Evolutionary conservation across 2,888 invertebrate genomes (phyloP).

Genomic region (Miltochrista miniata): DNA sequence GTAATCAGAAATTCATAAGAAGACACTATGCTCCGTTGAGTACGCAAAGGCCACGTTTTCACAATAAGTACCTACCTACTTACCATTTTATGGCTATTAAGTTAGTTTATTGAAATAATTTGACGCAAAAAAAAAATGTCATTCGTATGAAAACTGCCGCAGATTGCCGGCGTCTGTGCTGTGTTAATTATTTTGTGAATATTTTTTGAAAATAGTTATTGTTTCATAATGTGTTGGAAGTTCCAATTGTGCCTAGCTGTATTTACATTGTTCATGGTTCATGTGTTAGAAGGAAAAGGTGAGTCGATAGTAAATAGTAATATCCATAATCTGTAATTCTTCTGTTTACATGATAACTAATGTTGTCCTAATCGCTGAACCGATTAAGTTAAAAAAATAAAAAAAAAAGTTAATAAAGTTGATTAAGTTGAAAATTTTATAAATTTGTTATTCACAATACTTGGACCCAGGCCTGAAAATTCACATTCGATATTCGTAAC

Average conservation of each 20-base stretch:
- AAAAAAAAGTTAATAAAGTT: no score
- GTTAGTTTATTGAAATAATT: conserved; percentile 31
- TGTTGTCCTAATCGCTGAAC: no score
- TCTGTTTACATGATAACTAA: no score
- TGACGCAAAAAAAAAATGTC: conserved; percentile 33
- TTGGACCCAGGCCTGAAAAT: no score
- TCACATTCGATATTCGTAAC: no score
- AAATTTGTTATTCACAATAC: no score
- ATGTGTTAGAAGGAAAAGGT: conserved; percentile 28
- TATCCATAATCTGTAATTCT: no score
- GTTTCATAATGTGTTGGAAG: conserved; percentile 27
- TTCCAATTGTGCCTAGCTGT: conserved; percentile 19
- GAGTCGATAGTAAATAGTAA: conserved; percentile 12
- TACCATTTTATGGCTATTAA: conserved; percentile 25
- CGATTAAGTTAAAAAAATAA: no score
- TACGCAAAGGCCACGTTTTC: conserved; percentile 31
- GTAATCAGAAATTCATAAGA: conserved; percentile 20
- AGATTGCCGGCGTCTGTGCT: conserved; percentile 21
- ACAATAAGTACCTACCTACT: no score
- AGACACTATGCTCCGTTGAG: conserved; percentile 24
- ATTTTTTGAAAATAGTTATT: conserved; percentile 6
- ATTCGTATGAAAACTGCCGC: conserved; percentile 36
- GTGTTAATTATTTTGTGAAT: conserved; percentile 15
- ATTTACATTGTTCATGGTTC: conserved; percentile 17
- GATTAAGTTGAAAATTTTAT: no score